These are phyloP conservation scores for Pelusios castaneus DNA, from an alignment of 2,113 vertebrate species.

Conservation along the genomic window DNA sequence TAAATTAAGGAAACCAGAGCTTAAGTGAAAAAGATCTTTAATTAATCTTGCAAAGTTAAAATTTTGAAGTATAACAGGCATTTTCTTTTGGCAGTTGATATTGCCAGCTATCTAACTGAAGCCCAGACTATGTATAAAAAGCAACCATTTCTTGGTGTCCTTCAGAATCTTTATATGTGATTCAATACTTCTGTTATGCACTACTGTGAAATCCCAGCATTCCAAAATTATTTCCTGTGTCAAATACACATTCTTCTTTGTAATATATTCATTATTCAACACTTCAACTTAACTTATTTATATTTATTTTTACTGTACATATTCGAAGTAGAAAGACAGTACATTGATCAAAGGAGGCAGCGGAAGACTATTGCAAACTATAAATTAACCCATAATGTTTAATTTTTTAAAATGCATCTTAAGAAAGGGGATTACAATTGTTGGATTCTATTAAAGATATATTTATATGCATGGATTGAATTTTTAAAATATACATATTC, in stretches of 20 bases:
- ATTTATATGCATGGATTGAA: too few species aligned
- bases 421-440: neutral
- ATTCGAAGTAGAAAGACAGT: neutral
- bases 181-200: neutral
- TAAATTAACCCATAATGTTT: neutral
- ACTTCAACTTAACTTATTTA: constrained; percentile 17
- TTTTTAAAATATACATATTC: too few species aligned
- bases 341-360: neutral
- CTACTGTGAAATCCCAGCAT: neutral
- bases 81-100: neutral
- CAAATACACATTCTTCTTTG: constrained; percentile 32
- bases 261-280: constrained; percentile 6
- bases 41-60: neutral
- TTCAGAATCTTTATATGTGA: neutral
- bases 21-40: neutral
- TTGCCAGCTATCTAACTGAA: neutral
- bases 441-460: too few species aligned
- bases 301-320: neutral
- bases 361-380: neutral
- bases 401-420: neutral
- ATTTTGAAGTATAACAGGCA: neutral
- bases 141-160: neutral
- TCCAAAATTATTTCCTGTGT: constrained; percentile 16
- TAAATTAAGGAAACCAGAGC: neutral
- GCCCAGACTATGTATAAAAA: neutral